phyloP scores from a whole-genome alignment of 1,140 invertebrate species.

The Papilio polyxenes region DNA sequence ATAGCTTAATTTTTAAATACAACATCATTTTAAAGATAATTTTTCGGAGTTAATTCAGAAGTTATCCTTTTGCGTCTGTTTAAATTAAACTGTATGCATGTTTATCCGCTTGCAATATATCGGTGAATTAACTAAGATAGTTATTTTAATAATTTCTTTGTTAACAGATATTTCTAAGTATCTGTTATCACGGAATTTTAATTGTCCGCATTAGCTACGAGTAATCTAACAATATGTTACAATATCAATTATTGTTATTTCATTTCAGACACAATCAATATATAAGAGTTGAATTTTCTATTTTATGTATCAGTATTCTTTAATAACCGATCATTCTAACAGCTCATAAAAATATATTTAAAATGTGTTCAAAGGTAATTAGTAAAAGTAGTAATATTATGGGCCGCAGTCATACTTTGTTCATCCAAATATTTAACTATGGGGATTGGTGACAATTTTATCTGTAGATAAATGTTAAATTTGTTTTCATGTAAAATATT shows the following conservation, averaged over 20 bases:
- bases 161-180: slow-evolving; percentile 23
- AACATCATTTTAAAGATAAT: too few relatives aligned
- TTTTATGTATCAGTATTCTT: background rate
- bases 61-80: too few relatives aligned
- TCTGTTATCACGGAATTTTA: slow-evolving; percentile 29
- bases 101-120: background rate
- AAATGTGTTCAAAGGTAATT: slow-evolving; percentile 36
- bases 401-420: background rate
- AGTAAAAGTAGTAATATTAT: background rate
- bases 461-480: too few relatives aligned
- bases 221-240: slow-evolving; percentile 29
- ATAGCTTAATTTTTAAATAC: too few relatives aligned
- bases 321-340: background rate
- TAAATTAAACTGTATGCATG: background rate
- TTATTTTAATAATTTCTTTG: slow-evolving; percentile 22
- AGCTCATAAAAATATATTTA: background rate
- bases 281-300: slow-evolving; percentile 20
- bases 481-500: too few relatives aligned
- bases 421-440: background rate
- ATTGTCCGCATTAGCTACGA: background rate
- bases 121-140: background rate
- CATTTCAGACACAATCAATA: slow-evolving; percentile 6
- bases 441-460: background rate
- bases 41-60: too few relatives aligned
- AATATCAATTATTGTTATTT: background rate